Base-by-base conservation (phyloP, 2,797 vertebrate genomes). In the Sebastiscus tertius region DNA sequence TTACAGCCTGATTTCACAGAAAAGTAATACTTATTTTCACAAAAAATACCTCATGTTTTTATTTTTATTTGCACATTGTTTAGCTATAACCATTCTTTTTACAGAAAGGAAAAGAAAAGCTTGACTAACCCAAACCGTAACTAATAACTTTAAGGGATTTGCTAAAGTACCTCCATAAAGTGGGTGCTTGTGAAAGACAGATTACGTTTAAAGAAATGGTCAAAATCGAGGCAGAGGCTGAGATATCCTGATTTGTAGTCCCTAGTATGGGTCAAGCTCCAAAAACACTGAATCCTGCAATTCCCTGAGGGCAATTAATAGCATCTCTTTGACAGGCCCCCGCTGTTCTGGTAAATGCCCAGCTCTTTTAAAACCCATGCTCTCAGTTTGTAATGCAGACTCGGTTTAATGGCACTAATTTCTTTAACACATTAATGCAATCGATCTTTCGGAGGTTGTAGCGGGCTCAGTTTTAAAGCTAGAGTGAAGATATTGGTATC, bases 231-330 rank as follows among this genome's bases (percentile, higher is more conserved):
- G 5, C 42, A 55, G 36, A 34, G 6, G 26, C 33, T 1, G 20
- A 11, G 12, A 56, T 56, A 13, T 11, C 34, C 42, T 46, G 42
- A 46, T 16, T 46, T 46, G 42, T 42, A 22, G 8, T 65, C 3
- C 26, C 3, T 6, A 29, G 16, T 18, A 3, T 33, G 39, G 54
- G 14, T 29, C 64, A 31, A 60, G 14, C 14, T 54, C 6, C 11
- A 52, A 55, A 77, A 75, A 64, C 27, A 79, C 42, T 8, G 26
- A 29, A 26, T 34, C 27, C 18, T 64, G 49, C 62, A 72, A 52
- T 75, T 79, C 61, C 66, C 67, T 71, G 46, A 65, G 42, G 72
- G 49, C 16, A 77, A 26, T 49, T 14, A 39, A 39, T 8, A n/a
- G 18, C 29, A 31, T 29, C 2, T 11, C n/a, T 54, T n/a, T 42